Base-by-base conservation (phyloP, 2,888 invertebrate species). In the Erebia ligea region DNA sequence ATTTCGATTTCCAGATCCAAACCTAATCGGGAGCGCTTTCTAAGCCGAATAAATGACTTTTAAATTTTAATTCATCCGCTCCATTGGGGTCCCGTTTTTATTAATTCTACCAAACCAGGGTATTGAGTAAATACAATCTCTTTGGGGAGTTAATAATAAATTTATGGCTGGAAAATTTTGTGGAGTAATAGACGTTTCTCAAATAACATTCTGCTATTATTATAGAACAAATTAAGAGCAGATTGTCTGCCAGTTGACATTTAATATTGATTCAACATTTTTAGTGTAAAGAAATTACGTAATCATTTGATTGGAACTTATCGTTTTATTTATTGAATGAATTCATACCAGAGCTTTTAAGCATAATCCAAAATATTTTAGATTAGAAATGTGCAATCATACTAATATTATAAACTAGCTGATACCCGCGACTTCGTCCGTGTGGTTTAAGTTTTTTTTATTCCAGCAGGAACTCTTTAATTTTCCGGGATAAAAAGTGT, bases 11-110 rank as follows among this genome's bases (percentile, higher is more conserved):
- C 21, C 9, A n/a, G 13, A 52, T 4, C 40, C 25, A 11, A 72
- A 63, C 11, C 42, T 11, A 42, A 45, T 45, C 70, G 40, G 70
- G 56, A 70, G 45, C 54, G 54, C 34, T 70, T 70, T 66, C 63
- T 68, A 56, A 59, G 67, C 68, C 15, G 56, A 67, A 73, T 73
- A 67, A 73, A 73, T 71, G 62, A 71, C 69, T 65, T 71, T 71
- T 63, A 56, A 72, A 64, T 68, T 73, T 73, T 68, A 68, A 72
- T 72, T 69, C 67, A 69, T 69, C 63, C 63, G 58, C 67, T 48
- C 63, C 56, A 45, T 69, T 62, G 21, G 63, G 59, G 62, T 10
- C n/a, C 34, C 45, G 58, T 67, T 69, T 72, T 67, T 69, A 72
- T 64, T 72, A 67, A 72, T 67, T 64, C 54, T 64, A 69, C 69